Base-by-base conservation (phyloP, 2,797 vertebrate species). In the Limosa lapponica region DNA sequence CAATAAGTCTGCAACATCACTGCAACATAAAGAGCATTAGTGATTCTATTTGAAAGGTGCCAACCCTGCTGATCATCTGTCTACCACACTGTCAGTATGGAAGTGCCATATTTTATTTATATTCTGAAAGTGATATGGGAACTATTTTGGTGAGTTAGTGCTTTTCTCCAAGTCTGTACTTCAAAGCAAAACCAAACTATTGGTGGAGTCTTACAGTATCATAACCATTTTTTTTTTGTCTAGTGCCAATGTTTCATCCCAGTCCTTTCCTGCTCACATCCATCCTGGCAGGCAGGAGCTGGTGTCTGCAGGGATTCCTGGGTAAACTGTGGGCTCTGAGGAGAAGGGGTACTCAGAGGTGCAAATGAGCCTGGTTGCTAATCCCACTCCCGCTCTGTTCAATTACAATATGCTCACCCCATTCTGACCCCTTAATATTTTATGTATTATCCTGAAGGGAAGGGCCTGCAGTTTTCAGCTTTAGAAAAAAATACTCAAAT, bases 41-140 rank as follows among this genome's bases (percentile, higher is more conserved):
- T 87, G 71, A 84, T 82, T 95, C 67, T 95, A 77, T 95, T 95
- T 82, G 90, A 96, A 90, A 90, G 67, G 58, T 93, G 85, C 73
- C 91, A 95, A 61, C 66, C 46, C 18, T 82, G 80, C 81, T 95
- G 72, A 91, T 95, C 52, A 34, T 87, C 91, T 93, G 34, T 54
- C 36, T 94, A 28, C 37, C 5, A 36, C 17, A 34, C 34, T 93
- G 54, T 82, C 44, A 64, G 20, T 24, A 59, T 20, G 30, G 48
- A 89, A 83, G 24, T 3, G n/a, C n/a, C n/a, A 11, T 41, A 27
- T 30, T 90, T 87, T 93, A 55, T 84, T 91, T 90, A 17, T 75
- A 89, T 79, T 87, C 66, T 83, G 58, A 72, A 91, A 82, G 5
- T 15, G 20, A 36, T 61, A 77, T 48, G 43, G 64, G 48, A 84